Base-by-base conservation (phyloP, 2,797 vertebrate species). In the Streptopelia turtur region DNA sequence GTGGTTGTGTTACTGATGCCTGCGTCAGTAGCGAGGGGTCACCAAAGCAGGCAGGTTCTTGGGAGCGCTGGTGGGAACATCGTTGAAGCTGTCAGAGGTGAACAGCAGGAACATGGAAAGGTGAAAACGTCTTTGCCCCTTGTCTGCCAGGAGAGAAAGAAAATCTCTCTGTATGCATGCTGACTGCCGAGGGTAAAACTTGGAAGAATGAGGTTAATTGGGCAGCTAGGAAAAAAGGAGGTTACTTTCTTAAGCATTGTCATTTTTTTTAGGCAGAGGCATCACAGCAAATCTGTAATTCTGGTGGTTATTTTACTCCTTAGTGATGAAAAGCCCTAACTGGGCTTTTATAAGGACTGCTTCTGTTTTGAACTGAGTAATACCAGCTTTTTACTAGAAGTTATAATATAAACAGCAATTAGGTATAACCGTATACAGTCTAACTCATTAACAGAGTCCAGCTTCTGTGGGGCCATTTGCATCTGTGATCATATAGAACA, bases 61-160 rank as follows among this genome's bases (percentile, higher is more conserved):
- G 39, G 52, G 30, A 87, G 23, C 0, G 0, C 10, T 45, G 53
- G 3, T 61, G 30, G 65, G 43, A 61, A 56, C 0, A 4, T 28
- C 70, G 14, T 39, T 60, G 20, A 92, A 80, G 35, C 20, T 17
- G 8, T 63, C 27, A 76, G 31, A 14, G 17, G 30, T 3, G 1
- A 84, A 75, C 15, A 27, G 47, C 5, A 89, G 64, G 76, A 90
- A 76, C 10, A 23, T 1, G 10, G 41, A 56, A 72, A 82, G 13
- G 23, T 63, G n/a, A 79, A 74, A 80, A 55, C 1, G 1, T 37
- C 16, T 60, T n/a, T 89, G 14, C 39, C 39, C 39, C 39, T 39
- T 39, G 39, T 39, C 39, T 39, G 39, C 33, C 39, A 56, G 64
- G 60, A 71, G 39, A 82, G 25, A 75, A 77, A 52, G 50, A 65